A percentile compares a stretch with the other conserved stretches of the same genome.
Evolutionary conservation across 2,888 invertebrate genomes (phyloP).

Genomic region (Ornithoptera priamus): DNA sequence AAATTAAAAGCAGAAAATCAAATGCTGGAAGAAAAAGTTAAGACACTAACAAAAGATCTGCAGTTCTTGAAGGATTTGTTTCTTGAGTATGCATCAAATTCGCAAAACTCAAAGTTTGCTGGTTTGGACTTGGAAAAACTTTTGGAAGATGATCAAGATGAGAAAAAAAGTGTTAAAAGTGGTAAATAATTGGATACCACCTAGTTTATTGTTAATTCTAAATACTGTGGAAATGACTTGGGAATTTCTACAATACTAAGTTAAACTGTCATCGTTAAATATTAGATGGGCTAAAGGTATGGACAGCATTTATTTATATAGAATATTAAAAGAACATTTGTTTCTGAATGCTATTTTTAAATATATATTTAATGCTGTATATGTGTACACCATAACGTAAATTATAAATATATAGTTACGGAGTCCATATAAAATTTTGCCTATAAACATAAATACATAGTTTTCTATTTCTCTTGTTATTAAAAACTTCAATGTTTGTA

Average conservation of each 20-base stretch:
- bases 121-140: conserved; percentile 80
- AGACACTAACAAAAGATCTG: conserved; percentile 88
- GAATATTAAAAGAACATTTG: too few species aligned
- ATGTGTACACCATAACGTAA: background rate
- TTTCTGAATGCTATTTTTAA: too few species aligned
- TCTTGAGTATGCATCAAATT: conserved; percentile 87
- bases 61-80: conserved; percentile 90
- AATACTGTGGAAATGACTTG: background rate
- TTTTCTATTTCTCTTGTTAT: background rate
- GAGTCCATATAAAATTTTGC: too few species aligned
- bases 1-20: conserved; percentile 89
- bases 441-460: too few species aligned
- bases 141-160: conserved; percentile 75
- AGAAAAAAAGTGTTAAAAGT: conserved; percentile 48
- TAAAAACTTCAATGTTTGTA: background rate
- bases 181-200: conserved; percentile 34
- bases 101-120: conserved; percentile 76
- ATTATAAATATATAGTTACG: too few species aligned
- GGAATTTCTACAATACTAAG: too few species aligned
- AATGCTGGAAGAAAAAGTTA: conserved; percentile 88
- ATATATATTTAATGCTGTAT: background rate
- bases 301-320: too few species aligned
- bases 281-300: too few species aligned
- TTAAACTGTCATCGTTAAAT: too few species aligned
- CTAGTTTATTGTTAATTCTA: background rate